Evolutionary conservation across 2,797 vertebrate genomes (phyloP).

Genomic region (Sciurus carolinensis): DNA sequence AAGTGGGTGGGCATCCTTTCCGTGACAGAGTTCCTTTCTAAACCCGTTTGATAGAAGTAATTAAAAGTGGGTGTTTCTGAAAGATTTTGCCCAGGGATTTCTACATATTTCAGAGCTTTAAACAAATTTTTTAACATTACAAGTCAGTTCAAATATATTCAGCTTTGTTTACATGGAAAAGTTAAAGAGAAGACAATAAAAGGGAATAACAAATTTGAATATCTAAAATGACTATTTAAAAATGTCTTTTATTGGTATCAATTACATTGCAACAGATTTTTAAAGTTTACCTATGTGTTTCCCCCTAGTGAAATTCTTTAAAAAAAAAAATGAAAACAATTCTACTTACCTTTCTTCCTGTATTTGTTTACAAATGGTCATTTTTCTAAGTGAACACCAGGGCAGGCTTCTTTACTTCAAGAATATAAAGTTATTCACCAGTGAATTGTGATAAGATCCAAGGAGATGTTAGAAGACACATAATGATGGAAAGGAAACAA

Average conservation of each 20-base stretch:
- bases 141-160: conserved; percentile 39
- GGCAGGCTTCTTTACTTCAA: neutral
- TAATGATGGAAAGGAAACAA: conserved; percentile 17
- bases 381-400: neutral
- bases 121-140: conserved; percentile 46
- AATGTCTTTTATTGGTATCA: neutral
- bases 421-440: neutral
- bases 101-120: conserved; percentile 68
- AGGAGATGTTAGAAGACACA: neutral
- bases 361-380: neutral
- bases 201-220: neutral
- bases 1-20: neutral
- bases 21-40: neutral
- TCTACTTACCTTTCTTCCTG: neutral
- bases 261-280: neutral
- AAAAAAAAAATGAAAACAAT: conserved; percentile 3
- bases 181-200: conserved; percentile 23
- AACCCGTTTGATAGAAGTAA: conserved; percentile 60
- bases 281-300: conserved; percentile 9
- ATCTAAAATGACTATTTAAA: neutral
- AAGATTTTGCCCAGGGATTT: conserved; percentile 67
- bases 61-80: conserved; percentile 41
- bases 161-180: conserved; percentile 44
- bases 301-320: conserved; percentile 4
- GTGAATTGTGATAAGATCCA: neutral